A percentile compares a stretch with the other conserved stretches of the same genome.
phyloP scores from a whole-genome alignment of 2,797 vertebrate species.

The Hypotaenidia okinawae region DNA sequence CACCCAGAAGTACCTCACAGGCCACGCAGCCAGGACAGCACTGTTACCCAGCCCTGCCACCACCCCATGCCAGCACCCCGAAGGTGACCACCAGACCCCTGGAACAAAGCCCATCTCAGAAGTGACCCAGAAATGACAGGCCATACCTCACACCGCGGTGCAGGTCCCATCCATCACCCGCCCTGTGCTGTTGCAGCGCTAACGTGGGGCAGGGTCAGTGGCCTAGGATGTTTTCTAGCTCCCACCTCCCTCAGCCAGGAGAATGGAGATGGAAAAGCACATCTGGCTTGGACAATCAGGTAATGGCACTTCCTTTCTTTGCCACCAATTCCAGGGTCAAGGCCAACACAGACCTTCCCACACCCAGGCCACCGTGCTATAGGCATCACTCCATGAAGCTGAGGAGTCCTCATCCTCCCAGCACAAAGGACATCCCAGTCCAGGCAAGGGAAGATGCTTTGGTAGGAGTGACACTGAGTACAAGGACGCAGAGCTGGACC shows the following conservation, averaged over 20 bases:
- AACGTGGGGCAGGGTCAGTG: neutral
- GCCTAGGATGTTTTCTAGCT: neutral
- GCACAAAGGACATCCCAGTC: neutral
- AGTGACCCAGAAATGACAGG: neutral
- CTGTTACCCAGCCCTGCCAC: neutral
- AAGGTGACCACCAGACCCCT: neutral
- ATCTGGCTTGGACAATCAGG: neutral
- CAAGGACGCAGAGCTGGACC: neutral
- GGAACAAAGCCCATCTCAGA: neutral
- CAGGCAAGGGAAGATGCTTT: neutral
- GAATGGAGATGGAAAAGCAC: neutral
- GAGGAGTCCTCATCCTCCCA: neutral
- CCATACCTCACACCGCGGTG: accelerated
- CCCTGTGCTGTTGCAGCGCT: accelerated
- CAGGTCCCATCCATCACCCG: neutral
- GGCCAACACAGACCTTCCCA: neutral
- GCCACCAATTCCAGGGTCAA: neutral
- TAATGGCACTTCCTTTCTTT: neutral
- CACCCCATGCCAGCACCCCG: neutral
- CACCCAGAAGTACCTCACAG: neutral
- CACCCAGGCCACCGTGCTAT: neutral
- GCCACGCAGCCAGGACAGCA: neutral
- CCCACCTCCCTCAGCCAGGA: neutral
- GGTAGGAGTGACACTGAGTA: neutral
- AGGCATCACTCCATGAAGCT: neutral